A percentile compares a stretch with the other conserved stretches of the same genome.
phyloP scores from a whole-genome alignment of 1,140 invertebrate genomes.

The Idris sp. region DNA sequence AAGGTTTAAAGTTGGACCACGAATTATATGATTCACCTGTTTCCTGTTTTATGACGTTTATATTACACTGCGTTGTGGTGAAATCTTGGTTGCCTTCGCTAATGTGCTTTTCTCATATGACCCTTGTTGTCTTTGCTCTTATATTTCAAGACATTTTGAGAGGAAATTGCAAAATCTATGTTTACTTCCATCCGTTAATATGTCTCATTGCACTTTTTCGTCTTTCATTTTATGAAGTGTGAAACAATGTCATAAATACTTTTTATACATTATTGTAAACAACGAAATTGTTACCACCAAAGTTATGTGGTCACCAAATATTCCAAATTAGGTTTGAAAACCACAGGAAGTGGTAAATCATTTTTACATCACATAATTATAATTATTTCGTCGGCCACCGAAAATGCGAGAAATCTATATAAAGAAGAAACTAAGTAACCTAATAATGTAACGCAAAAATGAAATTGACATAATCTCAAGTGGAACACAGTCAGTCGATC shows the following conservation, averaged over 20 bases:
- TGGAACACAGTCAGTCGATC: constrained; percentile 31
- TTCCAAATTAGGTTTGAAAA: no score
- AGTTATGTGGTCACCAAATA: neutral
- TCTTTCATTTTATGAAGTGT: constrained; percentile 31
- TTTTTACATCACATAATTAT: no score
- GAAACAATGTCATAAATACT: constrained; percentile 32
- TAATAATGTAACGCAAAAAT: no score
- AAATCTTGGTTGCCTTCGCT: constrained; percentile 69
- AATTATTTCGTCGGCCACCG: no score
- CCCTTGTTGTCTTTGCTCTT: constrained; percentile 62
- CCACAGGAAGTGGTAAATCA: no score
- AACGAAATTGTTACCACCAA: constrained; percentile 2
- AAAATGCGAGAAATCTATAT: no score
- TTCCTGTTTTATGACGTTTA: constrained; percentile 79
- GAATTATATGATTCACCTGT: constrained; percentile 79
- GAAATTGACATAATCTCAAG: constrained; percentile 3
- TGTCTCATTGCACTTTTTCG: constrained; percentile 37
- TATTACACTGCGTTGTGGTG: constrained; percentile 73
- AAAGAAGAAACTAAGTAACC: no score
- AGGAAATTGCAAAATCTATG: constrained; percentile 58
- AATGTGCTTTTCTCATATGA: constrained; percentile 61
- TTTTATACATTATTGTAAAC: constrained; percentile 30
- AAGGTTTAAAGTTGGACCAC: constrained; percentile 69
- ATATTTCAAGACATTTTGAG: constrained; percentile 56
- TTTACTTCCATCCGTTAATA: constrained; percentile 35